These are phyloP conservation scores for Phthorimaea operculella DNA, from an alignment of 1,140 invertebrate genomes.

Conservation along the genomic window DNA sequence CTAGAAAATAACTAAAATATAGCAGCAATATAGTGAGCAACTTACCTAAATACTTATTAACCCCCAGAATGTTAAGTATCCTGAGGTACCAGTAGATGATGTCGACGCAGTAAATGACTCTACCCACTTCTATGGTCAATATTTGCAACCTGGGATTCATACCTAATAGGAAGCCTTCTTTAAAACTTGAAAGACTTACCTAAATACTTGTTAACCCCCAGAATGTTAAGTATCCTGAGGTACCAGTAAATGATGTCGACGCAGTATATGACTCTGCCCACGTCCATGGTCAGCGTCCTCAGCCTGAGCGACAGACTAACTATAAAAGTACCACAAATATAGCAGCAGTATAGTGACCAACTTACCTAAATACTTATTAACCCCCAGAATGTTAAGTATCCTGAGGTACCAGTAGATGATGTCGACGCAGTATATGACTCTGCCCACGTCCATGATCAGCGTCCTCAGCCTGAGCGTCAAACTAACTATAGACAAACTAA, in stretches of 20 bases:
- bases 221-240: constrained; percentile 93
- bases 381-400: constrained; percentile 95
- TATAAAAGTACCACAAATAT: too few species aligned
- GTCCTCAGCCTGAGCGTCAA: constrained; percentile 78
- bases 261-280: constrained; percentile 89
- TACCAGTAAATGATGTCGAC: constrained; percentile 96
- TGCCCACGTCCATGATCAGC: constrained; percentile 80
- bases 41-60: constrained; percentile 95
- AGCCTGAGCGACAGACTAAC: constrained; percentile 83
- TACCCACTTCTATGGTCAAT: constrained; percentile 80
- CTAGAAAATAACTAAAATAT: too few species aligned
- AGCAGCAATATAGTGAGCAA: too few species aligned
- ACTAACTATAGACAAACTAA: too few species aligned
- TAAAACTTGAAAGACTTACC: too few species aligned
- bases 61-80: constrained; percentile 95
- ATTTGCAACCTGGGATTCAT: constrained; percentile 79
- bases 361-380: constrained; percentile 95
- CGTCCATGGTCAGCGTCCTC: constrained; percentile 76
- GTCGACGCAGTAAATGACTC: constrained; percentile 91
- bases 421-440: constrained; percentile 91
- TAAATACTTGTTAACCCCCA: constrained; percentile 96
- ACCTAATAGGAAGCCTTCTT: too few species aligned
- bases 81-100: constrained; percentile 96
- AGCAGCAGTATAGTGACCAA: too few species aligned
- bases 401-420: constrained; percentile 96